Evolutionary conservation across 2,888 invertebrate genomes (phyloP).

Genomic region (Exocentrus adspersus): DNA sequence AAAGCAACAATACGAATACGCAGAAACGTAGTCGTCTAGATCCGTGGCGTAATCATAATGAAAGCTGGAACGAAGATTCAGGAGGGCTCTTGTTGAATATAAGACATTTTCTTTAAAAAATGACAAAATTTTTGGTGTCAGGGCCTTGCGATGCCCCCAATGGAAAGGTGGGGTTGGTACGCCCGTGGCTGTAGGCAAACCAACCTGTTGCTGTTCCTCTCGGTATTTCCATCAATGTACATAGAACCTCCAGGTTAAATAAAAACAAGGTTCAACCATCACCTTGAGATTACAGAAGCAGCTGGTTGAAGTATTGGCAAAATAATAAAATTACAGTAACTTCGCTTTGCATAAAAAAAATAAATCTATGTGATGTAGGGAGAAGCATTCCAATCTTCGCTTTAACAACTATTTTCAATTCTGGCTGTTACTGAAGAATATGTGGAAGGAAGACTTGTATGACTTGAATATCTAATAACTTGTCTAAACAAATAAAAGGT

Average conservation of each 20-base stretch:
- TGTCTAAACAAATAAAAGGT: neutral
- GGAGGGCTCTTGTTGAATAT: no score
- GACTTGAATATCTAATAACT: neutral
- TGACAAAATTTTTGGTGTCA: no score
- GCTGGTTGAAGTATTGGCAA: slow-evolving; percentile 8
- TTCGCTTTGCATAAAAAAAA: neutral
- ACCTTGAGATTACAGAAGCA: slow-evolving; percentile 8
- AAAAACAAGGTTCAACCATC: slow-evolving; percentile 9
- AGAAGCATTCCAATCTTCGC: neutral
- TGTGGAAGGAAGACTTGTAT: neutral
- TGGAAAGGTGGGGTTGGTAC: neutral
- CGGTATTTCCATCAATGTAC: slow-evolving; percentile 11
- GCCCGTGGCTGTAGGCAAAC: slow-evolving; percentile 9
- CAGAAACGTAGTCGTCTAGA: no score
- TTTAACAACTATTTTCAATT: neutral
- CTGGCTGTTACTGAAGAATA: neutral
- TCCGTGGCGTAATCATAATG: no score
- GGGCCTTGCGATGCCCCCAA: neutral
- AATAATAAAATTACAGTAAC: slow-evolving; percentile 4
- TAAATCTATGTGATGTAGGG: neutral
- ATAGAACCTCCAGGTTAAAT: slow-evolving; percentile 6
- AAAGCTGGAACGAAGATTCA: no score
- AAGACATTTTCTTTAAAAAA: no score
- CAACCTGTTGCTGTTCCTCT: slow-evolving; percentile 11
- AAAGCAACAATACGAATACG: no score